Percentiles rank a stretch among this genome's conserved stretches.
Conservation (phyloP, 1,140 invertebrate genomes). For the Bradynema listronoti region DNA sequence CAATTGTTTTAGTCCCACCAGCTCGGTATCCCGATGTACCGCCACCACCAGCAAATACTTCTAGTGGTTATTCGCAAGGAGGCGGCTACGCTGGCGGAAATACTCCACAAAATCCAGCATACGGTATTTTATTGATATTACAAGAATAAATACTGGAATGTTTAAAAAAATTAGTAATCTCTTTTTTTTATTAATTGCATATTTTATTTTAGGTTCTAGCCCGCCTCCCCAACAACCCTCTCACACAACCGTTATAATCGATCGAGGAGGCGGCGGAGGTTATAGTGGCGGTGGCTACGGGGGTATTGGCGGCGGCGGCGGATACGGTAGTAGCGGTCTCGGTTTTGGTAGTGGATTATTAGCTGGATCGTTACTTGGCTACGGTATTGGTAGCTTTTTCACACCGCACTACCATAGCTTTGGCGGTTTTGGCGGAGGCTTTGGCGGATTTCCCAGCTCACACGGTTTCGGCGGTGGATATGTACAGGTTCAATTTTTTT, state of each 20-base stretch:
- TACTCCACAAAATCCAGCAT: conserved; percentile 10
- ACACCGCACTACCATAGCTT: conserved; percentile 32
- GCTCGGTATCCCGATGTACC: conserved; percentile 32
- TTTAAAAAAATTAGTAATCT: conserved; percentile 6
- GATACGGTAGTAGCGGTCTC: conserved; percentile 9
- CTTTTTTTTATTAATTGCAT: conserved; percentile 2
- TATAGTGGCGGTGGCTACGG: conserved; percentile 23
- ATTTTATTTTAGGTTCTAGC: background rate
- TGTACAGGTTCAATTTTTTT: background rate
- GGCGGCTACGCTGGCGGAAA: conserved; percentile 1
- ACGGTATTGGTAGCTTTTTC: conserved; percentile 39
- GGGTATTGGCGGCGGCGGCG: conserved; percentile 12
- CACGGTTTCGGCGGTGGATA: conserved; percentile 6
- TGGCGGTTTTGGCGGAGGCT: conserved; percentile 26
- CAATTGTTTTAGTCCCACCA: conserved; percentile 30
- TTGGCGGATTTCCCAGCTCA: background rate
- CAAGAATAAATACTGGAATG: too few species aligned
- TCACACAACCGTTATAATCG: conserved; percentile 38
- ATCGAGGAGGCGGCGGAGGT: conserved; percentile 20
- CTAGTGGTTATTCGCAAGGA: background rate
- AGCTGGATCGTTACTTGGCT: conserved; percentile 31
- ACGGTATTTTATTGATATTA: too few species aligned
- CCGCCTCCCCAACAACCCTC: conserved; percentile 17
- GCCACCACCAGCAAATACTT: conserved; percentile 5
- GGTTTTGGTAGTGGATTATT: conserved; percentile 30